Conservation (phyloP, 2,888 invertebrate species). For the Physocephala rufipes region DNA sequence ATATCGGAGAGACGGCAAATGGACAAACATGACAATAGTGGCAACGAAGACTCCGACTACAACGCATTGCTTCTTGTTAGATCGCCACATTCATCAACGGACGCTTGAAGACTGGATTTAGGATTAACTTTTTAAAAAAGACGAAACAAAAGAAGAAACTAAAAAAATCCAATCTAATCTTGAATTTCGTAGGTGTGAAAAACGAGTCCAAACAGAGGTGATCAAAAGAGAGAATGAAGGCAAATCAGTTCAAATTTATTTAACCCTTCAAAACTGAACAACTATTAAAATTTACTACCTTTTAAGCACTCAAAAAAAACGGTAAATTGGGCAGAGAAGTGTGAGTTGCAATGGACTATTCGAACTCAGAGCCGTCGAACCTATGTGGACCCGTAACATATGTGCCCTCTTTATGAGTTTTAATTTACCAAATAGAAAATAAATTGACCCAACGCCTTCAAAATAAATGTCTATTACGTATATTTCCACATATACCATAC, state of each 20-base stretch:
- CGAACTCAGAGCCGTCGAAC: too few relatives aligned
- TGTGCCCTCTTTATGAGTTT: too few relatives aligned
- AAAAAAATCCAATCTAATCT: too few relatives aligned
- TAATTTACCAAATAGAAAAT: too few relatives aligned
- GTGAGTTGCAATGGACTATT: too few relatives aligned
- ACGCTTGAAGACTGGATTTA: constrained; percentile 42
- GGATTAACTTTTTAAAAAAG: not conserved
- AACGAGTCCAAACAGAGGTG: not conserved
- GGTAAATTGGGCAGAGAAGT: too few relatives aligned
- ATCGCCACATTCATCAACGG: constrained; percentile 62
- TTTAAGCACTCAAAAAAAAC: not conserved
- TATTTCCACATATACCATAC: too few relatives aligned
- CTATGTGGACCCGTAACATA: too few relatives aligned
- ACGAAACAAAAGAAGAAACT: not conserved
- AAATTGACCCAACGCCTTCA: too few relatives aligned
- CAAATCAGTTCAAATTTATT: not conserved
- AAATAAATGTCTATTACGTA: too few relatives aligned
- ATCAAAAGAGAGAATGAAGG: not conserved
- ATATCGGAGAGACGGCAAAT: constrained; percentile 65
- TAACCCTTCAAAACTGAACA: not conserved
- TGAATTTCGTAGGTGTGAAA: not conserved
- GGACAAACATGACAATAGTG: constrained; percentile 62
- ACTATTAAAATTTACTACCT: not conserved
- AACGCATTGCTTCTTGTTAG: constrained; percentile 63
- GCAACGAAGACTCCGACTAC: constrained; percentile 65